Base-by-base conservation (phyloP, 2,888 invertebrate species). In the Pollenia angustigena region DNA sequence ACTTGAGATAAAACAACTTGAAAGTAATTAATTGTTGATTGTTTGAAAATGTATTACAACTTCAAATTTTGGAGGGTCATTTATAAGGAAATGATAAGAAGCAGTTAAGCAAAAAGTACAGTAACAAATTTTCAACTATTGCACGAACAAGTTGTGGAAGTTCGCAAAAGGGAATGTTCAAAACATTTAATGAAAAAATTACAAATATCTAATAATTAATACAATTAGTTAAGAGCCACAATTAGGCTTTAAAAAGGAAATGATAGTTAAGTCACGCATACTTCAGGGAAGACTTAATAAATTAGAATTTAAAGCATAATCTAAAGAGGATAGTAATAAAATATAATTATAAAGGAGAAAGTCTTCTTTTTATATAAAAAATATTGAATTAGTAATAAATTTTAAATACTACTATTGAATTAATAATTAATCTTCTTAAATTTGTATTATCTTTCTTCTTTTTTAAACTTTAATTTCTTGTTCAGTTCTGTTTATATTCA, bases 1-100 rank as follows among this genome's bases (percentile, higher is more conserved):
- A 48, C 66, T 81, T 64, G 48, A 56, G 64, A 54, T 72, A 66
- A 56, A 42, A 14, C 18, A 66, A 74, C 50, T 68, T 81, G 32
- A 58, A 50, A 1, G 58, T 58, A 81, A 81, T 66, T 74, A 81
- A 74, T 81, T 71, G 42, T n/a, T 66, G 74, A 66, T 56, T 66
- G 48, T 58, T 32, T 23, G 48, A 18, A 64, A 46, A 14, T 42
- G 0, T 23, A 16, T 7, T 44, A 79, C 48, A 16, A 18, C 46
- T 78, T 48, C 32, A 32, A 32, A 12, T 32, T 32, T 56, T 78
- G 54, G 16, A 56, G 81, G 72, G 64, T 54, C 72, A 81, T 74
- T 81, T 56, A 71, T 54, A 52, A 64, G 46, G 14, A 8, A 46
- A 54, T 52, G 42, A 81, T 74, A 66, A 66, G 8, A 6, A 50